Percentiles rank a stretch among this genome's conserved stretches.
These are phyloP conservation scores for Malurus leucopterus DNA, from an alignment of 2,797 vertebrate species.

Conservation along the genomic window DNA sequence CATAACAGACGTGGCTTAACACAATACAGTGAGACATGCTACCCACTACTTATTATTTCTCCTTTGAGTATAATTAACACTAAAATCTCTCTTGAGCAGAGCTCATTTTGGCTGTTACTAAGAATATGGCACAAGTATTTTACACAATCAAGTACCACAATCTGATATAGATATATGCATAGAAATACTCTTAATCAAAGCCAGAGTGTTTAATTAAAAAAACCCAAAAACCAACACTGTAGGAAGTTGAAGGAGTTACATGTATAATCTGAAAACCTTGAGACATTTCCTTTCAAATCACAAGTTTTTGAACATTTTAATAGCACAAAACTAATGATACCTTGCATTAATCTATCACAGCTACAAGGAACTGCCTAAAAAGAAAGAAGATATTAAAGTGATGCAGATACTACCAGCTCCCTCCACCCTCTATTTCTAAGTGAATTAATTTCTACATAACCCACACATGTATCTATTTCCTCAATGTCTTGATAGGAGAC, in stretches of 20 bases:
- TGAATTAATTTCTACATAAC: neutral
- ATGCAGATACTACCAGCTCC: neutral
- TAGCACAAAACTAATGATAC: neutral
- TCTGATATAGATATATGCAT: neutral
- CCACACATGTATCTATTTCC: neutral
- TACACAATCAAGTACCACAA: neutral
- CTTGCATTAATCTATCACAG: constrained; percentile 15
- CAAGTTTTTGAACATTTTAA: neutral
- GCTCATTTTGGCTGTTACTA: neutral
- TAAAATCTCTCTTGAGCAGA: neutral
- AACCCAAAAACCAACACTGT: neutral
- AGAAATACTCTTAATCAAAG: neutral
- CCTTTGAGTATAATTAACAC: neutral
- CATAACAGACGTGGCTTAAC: neutral
- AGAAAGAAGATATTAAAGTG: neutral
- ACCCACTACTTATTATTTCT: neutral
- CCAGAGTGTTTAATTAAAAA: neutral
- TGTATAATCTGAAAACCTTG: neutral
- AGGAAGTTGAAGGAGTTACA: neutral
- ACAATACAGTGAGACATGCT: neutral
- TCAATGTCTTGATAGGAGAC: neutral
- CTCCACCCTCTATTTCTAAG: neutral
- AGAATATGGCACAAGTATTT: neutral
- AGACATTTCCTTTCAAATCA: constrained; percentile 23
- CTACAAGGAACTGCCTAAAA: constrained; percentile 24